These are phyloP conservation scores for Carcina quercana DNA, from an alignment of 2,888 invertebrate species.

Conservation along the genomic window DNA sequence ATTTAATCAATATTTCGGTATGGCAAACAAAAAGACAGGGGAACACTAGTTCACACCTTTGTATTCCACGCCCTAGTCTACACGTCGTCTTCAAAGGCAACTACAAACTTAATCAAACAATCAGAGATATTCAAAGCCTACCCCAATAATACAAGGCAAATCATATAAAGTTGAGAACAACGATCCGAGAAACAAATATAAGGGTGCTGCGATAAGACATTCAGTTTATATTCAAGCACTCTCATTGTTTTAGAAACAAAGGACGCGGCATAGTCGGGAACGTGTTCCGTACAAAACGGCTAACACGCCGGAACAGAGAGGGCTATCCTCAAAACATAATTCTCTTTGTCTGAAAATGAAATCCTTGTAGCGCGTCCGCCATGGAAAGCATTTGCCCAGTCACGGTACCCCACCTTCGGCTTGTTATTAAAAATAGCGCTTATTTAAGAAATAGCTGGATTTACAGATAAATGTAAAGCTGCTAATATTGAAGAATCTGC, in stretches of 20 bases:
- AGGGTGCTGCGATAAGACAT: conserved; percentile 52
- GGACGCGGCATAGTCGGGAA: conserved; percentile 40
- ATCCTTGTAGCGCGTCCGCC: conserved; percentile 2
- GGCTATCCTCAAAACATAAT: conserved; percentile 17
- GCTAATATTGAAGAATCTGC: too few relatives aligned
- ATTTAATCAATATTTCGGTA: too few relatives aligned
- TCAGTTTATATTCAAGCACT: conserved; percentile 51
- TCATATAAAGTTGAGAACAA: conserved; percentile 46
- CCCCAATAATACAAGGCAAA: conserved; percentile 19
- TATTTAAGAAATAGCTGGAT: too few relatives aligned
- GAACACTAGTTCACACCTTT: too few relatives aligned
- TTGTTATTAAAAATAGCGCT: too few relatives aligned
- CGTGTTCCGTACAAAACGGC: conserved; percentile 56
- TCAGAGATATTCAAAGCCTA: conserved; percentile 9
- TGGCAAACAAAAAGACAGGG: too few relatives aligned
- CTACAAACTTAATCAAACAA: not conserved
- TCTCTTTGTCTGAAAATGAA: conserved; percentile 13
- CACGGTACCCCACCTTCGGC: too few relatives aligned
- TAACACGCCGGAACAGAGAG: conserved; percentile 29
- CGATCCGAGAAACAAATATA: conserved; percentile 57
- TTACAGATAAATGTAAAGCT: too few relatives aligned
- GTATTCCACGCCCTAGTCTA: too few relatives aligned
- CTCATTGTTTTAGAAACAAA: conserved; percentile 58
- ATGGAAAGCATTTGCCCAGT: conserved; percentile 5
- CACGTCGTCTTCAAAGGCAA: too few relatives aligned